These are phyloP conservation scores for Platycnemis pennipes DNA, from an alignment of 2,888 invertebrate genomes.

Conservation along the genomic window DNA sequence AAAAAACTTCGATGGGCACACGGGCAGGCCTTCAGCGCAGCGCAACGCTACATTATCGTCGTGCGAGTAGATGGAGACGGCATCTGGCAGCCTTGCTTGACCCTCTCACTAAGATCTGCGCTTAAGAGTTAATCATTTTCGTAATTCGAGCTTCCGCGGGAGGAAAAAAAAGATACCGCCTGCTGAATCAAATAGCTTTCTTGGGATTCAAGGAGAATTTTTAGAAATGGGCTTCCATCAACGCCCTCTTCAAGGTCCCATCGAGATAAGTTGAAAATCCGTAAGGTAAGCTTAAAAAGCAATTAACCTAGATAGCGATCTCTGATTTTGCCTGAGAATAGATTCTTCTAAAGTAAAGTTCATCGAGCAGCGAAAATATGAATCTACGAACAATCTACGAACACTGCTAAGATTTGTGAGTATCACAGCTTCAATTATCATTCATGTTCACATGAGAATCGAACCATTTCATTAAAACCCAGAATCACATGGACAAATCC, in stretches of 20 bases:
- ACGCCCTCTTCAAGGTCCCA: neutral
- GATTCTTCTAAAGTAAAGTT: neutral
- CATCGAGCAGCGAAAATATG: neutral
- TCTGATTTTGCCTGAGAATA: neutral
- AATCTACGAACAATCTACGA: too few relatives aligned
- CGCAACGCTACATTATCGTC: neutral
- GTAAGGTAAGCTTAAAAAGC: neutral
- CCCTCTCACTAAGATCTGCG: neutral
- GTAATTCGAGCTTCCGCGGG: neutral
- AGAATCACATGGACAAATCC: too few relatives aligned
- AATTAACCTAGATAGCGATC: neutral
- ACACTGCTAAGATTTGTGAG: too few relatives aligned
- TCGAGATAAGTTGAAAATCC: neutral
- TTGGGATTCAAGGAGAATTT: neutral
- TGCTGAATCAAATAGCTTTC: neutral
- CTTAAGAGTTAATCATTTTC: neutral
- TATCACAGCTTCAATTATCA: too few relatives aligned
- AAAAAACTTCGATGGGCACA: neutral
- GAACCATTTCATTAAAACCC: too few relatives aligned
- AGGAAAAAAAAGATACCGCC: neutral
- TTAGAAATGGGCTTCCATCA: neutral
- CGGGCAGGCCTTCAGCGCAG: too few relatives aligned
- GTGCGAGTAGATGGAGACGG: neutral
- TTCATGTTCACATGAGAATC: too few relatives aligned
- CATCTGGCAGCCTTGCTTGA: neutral